Conservation (phyloP, 2,888 invertebrate genomes). For the Caenorhabditis uteleia region DNA sequence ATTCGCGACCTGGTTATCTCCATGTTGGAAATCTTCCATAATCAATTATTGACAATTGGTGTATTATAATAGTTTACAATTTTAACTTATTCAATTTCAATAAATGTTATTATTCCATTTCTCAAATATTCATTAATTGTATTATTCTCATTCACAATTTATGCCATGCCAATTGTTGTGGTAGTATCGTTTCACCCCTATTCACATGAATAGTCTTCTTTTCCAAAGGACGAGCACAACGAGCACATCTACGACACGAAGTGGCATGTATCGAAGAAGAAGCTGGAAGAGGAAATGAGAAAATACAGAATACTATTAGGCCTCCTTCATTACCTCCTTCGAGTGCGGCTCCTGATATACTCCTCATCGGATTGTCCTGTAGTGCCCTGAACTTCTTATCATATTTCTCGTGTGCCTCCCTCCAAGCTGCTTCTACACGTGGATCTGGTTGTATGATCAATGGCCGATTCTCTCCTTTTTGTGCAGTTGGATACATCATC, state of each 20-base stretch:
- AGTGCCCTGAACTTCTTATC: constrained; percentile 49
- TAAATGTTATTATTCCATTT: too few relatives aligned
- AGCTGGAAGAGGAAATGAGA: not conserved
- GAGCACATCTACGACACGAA: constrained; percentile 39
- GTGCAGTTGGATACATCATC: constrained; percentile 31
- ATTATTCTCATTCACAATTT: too few relatives aligned
- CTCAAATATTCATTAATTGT: too few relatives aligned
- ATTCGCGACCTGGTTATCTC: too few relatives aligned
- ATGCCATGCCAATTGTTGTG: constrained; percentile 26
- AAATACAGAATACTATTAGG: not conserved
- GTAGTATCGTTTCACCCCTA: constrained; percentile 21
- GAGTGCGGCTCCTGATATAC: constrained; percentile 43
- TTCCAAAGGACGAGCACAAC: constrained; percentile 45
- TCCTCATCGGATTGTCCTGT: constrained; percentile 43
- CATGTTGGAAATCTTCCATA: too few relatives aligned
- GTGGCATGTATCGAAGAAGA: constrained; percentile 10
- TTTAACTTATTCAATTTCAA: too few relatives aligned
- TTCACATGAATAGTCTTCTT: constrained; percentile 8
- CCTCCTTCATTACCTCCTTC: constrained; percentile 26
- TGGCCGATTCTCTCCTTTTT: constrained; percentile 21
- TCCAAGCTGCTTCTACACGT: constrained; percentile 50
- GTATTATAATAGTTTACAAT: too few relatives aligned
- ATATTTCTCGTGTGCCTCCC: constrained; percentile 51
- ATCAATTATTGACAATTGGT: too few relatives aligned
- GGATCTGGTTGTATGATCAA: constrained; percentile 33